phyloP scores from a whole-genome alignment of 2,113 vertebrate genomes.

The Xiphias gladius region DNA sequence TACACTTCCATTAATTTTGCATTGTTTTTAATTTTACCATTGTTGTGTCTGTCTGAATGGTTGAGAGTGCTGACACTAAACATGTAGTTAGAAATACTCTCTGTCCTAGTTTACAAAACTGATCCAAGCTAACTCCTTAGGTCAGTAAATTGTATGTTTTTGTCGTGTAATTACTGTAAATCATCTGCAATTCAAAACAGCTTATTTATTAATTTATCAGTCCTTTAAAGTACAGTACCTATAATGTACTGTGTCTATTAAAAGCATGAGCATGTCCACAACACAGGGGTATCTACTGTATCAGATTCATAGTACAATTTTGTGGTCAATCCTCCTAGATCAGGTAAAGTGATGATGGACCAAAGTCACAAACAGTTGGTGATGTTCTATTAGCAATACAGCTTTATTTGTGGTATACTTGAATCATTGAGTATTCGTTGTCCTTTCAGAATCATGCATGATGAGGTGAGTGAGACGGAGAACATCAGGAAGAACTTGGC shows the following conservation, averaged over 20 bases:
- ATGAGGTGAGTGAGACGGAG: constrained; percentile 98
- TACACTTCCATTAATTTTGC: neutral
- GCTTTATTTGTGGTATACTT: neutral
- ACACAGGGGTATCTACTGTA: neutral
- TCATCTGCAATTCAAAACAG: neutral
- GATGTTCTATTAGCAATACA: neutral
- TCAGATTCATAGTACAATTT: neutral
- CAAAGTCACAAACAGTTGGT: constrained; percentile 1
- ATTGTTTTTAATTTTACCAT: neutral
- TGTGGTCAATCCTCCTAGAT: neutral
- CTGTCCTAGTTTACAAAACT: neutral
- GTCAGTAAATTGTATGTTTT: neutral
- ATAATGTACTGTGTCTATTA: neutral
- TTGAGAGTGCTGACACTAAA: neutral
- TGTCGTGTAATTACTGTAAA: neutral
- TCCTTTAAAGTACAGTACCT: no score
- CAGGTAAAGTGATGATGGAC: neutral
- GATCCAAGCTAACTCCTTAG: neutral
- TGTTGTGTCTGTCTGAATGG: neutral
- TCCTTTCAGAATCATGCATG: constrained; percentile 93
- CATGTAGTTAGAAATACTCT: neutral
- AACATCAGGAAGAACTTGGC: constrained; percentile 98
- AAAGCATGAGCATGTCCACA: neutral
- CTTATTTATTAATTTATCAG: no score
- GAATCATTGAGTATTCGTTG: neutral